Conservation (phyloP, 2,888 invertebrate genomes). For the Apoda limacodes region DNA sequence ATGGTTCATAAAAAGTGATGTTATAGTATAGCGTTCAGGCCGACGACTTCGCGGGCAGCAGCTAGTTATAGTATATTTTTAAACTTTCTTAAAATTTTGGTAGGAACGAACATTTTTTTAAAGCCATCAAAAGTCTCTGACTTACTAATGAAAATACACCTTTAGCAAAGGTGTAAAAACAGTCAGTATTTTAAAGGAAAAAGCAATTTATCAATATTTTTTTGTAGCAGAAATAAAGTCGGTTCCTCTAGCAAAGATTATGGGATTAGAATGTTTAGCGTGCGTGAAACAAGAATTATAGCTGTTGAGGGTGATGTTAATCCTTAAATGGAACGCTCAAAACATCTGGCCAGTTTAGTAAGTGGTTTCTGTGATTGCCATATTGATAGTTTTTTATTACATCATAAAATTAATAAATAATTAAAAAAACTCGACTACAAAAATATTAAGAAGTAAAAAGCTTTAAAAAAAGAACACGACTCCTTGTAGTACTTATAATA, state of each 20-base stretch:
- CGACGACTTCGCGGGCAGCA: too few species aligned
- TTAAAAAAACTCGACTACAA: not conserved
- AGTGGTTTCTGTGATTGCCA: conserved; percentile 7
- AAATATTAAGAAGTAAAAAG: too few species aligned
- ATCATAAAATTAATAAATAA: not conserved
- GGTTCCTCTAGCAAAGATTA: conserved; percentile 16
- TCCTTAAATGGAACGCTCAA: conserved; percentile 15
- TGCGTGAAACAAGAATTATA: conserved; percentile 19
- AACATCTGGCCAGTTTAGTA: conserved; percentile 21
- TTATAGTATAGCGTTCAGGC: too few species aligned
- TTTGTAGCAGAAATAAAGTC: conserved; percentile 12
- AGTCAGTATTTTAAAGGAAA: conserved; percentile 27
- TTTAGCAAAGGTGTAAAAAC: conserved; percentile 28
- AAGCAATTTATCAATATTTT: conserved; percentile 20
- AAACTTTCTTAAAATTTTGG: too few species aligned
- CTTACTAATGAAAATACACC: too few species aligned
- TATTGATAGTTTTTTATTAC: not conserved
- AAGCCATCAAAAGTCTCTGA: too few species aligned
- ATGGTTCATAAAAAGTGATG: too few species aligned
- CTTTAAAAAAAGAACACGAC: too few species aligned
- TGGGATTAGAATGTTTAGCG: conserved; percentile 24
- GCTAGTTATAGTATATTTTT: too few species aligned
- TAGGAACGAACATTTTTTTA: too few species aligned
- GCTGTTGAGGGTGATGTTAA: conserved; percentile 20
- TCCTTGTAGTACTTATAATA: too few species aligned